Percentiles rank a stretch among this genome's conserved stretches.
These are phyloP conservation scores for Thalassaphorura encarpata DNA, from an alignment of 1,140 invertebrate species.

Conservation along the genomic window DNA sequence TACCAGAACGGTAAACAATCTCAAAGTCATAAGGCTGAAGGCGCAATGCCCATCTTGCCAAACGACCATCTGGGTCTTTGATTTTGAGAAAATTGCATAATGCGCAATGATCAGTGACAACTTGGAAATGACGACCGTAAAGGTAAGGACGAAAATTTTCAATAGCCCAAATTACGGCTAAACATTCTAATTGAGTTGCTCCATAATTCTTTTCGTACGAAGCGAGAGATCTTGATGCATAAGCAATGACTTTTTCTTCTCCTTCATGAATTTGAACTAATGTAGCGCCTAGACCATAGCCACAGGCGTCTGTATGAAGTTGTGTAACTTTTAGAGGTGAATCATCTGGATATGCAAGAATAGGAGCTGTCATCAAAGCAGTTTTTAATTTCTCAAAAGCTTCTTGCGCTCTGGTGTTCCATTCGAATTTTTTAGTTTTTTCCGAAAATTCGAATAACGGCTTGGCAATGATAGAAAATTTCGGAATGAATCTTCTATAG, in stretches of 20 bases:
- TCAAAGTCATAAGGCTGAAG: neutral
- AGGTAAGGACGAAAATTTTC: slow-evolving; percentile 16
- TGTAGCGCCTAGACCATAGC: neutral
- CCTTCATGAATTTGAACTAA: neutral
- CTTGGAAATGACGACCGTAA: slow-evolving; percentile 8
- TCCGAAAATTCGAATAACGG: slow-evolving; percentile 30
- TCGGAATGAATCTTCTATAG: slow-evolving; percentile 38
- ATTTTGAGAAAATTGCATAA: neutral
- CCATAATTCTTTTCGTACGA: slow-evolving; percentile 36
- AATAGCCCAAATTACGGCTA: slow-evolving; percentile 39
- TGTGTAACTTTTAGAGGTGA: neutral
- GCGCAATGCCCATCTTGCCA: slow-evolving; percentile 2
- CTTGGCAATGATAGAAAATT: slow-evolving; percentile 34
- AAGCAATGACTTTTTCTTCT: neutral
- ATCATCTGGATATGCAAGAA: neutral
- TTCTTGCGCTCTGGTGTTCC: neutral
- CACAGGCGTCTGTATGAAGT: neutral
- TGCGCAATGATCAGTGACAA: slow-evolving; percentile 6
- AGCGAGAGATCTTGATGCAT: slow-evolving; percentile 33
- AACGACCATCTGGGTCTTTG: slow-evolving; percentile 7
- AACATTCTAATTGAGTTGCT: slow-evolving; percentile 38
- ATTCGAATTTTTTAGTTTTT: slow-evolving; percentile 8
- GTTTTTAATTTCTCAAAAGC: slow-evolving; percentile 3
- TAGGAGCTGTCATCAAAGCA: neutral
- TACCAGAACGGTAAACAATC: neutral